Evolutionary conservation across 2,888 invertebrate species (phyloP).

Genomic region (Aphrophora alni): DNA sequence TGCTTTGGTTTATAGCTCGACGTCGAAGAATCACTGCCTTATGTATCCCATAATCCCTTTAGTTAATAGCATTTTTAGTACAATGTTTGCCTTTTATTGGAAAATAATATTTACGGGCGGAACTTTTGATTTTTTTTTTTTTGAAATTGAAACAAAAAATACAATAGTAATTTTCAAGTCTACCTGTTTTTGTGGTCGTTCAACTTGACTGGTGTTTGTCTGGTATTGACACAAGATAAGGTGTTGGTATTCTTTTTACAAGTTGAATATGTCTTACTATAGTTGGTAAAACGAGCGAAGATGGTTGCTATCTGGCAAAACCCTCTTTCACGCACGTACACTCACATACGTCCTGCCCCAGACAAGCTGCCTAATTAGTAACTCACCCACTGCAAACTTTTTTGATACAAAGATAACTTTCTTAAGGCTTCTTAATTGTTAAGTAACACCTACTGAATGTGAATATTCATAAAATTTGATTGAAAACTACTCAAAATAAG

Average conservation of each 20-base stretch:
- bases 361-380: too few relatives aligned
- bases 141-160: not conserved
- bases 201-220: not conserved
- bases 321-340: too few relatives aligned
- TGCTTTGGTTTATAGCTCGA: not conserved
- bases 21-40: not conserved
- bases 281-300: too few relatives aligned
- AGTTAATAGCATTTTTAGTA: conserved; percentile 6
- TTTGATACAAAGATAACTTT: too few relatives aligned
- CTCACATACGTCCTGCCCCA: too few relatives aligned
- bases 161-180: not conserved
- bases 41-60: not conserved
- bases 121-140: not conserved
- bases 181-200: not conserved
- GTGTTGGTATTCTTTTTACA: not conserved
- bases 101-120: not conserved
- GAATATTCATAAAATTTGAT: too few relatives aligned
- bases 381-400: too few relatives aligned
- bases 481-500: too few relatives aligned
- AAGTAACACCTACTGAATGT: too few relatives aligned
- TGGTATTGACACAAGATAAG: not conserved
- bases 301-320: too few relatives aligned
- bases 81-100: conserved; percentile 4
- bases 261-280: too few relatives aligned
- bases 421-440: too few relatives aligned